Percentiles rank a stretch among this genome's conserved stretches.
These are phyloP conservation scores for Myotis yumanensis DNA, from an alignment of 2,113 vertebrate species.

Conservation along the genomic window DNA sequence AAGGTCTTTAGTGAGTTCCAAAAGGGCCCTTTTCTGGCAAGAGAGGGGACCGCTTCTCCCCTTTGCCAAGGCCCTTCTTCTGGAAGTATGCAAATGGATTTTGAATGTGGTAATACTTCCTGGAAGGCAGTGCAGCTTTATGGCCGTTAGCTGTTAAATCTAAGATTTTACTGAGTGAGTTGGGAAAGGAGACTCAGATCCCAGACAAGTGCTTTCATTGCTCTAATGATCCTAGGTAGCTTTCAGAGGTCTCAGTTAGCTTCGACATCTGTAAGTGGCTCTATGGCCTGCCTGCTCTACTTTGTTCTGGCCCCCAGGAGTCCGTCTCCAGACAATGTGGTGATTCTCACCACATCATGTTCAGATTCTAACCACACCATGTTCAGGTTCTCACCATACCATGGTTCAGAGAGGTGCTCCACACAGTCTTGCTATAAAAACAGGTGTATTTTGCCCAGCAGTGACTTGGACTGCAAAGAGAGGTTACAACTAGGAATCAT, in stretches of 20 bases:
- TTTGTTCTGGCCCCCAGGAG: not conserved
- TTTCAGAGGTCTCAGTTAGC: not conserved
- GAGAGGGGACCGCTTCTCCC: not conserved
- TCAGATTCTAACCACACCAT: not conserved
- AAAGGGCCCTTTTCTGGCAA: not conserved
- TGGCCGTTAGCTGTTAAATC: not conserved
- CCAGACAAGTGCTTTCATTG: not conserved
- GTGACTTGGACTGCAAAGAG: not conserved
- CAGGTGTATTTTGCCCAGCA: not conserved
- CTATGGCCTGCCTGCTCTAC: fast-evolving
- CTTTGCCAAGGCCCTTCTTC: not conserved
- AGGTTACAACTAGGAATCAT: not conserved
- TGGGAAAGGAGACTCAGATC: not conserved
- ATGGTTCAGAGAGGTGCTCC: fast-evolving
- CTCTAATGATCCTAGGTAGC: not conserved
- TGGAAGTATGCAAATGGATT: not conserved
- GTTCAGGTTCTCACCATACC: not conserved
- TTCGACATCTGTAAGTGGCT: not conserved
- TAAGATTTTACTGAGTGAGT: not conserved
- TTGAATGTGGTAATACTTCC: not conserved
- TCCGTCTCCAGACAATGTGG: not conserved
- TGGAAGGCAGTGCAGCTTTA: not conserved
- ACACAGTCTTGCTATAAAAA: not conserved
- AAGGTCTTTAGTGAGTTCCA: not conserved
- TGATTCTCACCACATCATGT: not conserved